Base-by-base conservation (phyloP, 2,113 vertebrate species). In the Megaptera novaeangliae region DNA sequence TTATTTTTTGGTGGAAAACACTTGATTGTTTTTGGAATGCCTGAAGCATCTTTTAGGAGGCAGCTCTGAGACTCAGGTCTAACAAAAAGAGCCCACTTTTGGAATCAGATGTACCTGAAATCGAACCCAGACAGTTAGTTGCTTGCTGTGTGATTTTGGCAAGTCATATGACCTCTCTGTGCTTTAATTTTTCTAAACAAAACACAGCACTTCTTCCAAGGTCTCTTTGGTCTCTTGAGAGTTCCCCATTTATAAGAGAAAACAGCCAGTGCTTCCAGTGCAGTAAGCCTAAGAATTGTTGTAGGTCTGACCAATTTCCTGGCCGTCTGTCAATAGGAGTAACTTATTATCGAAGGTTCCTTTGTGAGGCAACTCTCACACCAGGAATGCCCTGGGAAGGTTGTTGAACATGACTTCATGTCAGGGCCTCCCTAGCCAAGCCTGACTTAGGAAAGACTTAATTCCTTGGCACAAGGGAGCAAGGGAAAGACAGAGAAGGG, bases 391-490 rank as follows among this genome's bases (percentile, higher is more conserved):
- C 92, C 88, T n/a, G 82, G 97, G 97, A 93, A 98, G 97, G 97
- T 68, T 86, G 66, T 63, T 39, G 93, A 98, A 98, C 36, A 59
- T 87, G 95, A 95, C 94, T 98, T 98, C 96, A 83, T 85, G 97
- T 98, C 72, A 71, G 75, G 85, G 93, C 88, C 44, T 81, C 72
- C n/a, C 4, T 52, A 39, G 95, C 95, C 97, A 98, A 97, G 78
- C 66, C 71, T 77, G 83, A 92, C 88, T 96, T 92, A 97, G 95
- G 94, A 98, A 95, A 83, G 89, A 96, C 97, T 98, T 98, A 41
- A 96, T 95, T 98, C 84, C 95, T 97, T 97, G 98, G 97, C 97
- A 66, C 96, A 39, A 96, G 96, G 69, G 87, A 97, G 86, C 84
- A 95, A 90, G 88, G 98, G 92, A 95, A 96, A 96, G 87, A 95